phyloP scores from a whole-genome alignment of 2,888 invertebrate genomes.

The Nesidiocoris tenuis region DNA sequence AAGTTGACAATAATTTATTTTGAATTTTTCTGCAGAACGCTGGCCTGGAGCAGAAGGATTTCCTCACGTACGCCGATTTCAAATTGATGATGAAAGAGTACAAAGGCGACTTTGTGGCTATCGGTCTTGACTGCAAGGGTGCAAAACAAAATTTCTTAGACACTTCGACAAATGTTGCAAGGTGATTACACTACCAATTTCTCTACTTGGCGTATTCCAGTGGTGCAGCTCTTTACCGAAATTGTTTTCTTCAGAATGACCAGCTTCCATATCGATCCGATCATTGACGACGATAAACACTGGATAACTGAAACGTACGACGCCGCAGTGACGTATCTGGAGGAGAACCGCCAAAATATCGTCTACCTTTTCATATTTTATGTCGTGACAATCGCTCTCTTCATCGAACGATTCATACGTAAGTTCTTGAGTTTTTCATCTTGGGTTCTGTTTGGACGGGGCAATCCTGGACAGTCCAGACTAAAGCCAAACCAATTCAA shows the following conservation, averaged over 20 bases:
- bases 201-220: no score
- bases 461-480: no score
- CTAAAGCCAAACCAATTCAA: no score
- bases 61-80: slow-evolving; percentile 86
- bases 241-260: slow-evolving; percentile 70
- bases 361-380: slow-evolving; percentile 93
- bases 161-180: slow-evolving; percentile 88
- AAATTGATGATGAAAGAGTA: slow-evolving; percentile 96
- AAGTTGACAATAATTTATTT: neutral
- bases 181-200: no score
- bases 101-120: slow-evolving; percentile 92
- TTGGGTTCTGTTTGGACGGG: neutral
- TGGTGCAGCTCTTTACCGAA: no score
- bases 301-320: slow-evolving; percentile 81
- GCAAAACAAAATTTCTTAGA: slow-evolving; percentile 93
- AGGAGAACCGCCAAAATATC: slow-evolving; percentile 94
- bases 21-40: slow-evolving; percentile 65
- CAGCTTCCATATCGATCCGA: slow-evolving; percentile 86
- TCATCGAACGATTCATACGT: slow-evolving; percentile 92
- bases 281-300: slow-evolving; percentile 63
- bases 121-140: slow-evolving; percentile 90
- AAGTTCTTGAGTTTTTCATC: slow-evolving; percentile 57
- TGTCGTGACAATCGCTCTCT: slow-evolving; percentile 89
- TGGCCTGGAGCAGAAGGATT: slow-evolving; percentile 85
- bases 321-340: slow-evolving; percentile 83